A percentile compares a stretch with the other conserved stretches of the same genome.
Conservation (phyloP, 2,888 invertebrate genomes). For the Orthosia cruda region DNA sequence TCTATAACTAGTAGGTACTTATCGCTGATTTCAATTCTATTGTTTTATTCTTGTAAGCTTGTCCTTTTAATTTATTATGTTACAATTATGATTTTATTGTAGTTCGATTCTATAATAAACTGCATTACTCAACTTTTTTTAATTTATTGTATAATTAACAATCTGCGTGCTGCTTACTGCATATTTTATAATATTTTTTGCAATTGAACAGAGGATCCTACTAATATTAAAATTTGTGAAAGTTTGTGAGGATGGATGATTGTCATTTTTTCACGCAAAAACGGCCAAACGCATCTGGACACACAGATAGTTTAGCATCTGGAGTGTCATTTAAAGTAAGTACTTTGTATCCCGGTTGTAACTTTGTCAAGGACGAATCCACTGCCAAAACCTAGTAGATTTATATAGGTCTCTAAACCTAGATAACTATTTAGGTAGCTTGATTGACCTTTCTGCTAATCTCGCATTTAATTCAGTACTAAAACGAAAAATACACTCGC, state of each 20-base stretch:
- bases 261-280: no score
- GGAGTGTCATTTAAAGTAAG: no score
- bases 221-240: no score
- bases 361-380: no score
- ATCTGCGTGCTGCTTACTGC: background rate
- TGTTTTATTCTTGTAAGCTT: conserved; percentile 28
- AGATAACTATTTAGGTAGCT: background rate
- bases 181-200: no score
- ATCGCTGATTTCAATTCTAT: conserved; percentile 31
- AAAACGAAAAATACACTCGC: background rate
- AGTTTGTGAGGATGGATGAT: no score
- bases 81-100: conserved; percentile 13
- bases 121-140: background rate
- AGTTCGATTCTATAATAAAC: background rate
- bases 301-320: no score
- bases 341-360: no score
- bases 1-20: background rate
- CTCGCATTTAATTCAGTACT: background rate
- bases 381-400: background rate
- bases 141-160: background rate
- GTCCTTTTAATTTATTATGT: conserved; percentile 23
- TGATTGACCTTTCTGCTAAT: background rate
- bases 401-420: background rate
- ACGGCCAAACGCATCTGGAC: no score
- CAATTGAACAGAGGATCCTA: background rate